A percentile compares a stretch with the other conserved stretches of the same genome.
Conservation (phyloP, 2,797 vertebrate species). For the Gymnopithys bicolor region DNA sequence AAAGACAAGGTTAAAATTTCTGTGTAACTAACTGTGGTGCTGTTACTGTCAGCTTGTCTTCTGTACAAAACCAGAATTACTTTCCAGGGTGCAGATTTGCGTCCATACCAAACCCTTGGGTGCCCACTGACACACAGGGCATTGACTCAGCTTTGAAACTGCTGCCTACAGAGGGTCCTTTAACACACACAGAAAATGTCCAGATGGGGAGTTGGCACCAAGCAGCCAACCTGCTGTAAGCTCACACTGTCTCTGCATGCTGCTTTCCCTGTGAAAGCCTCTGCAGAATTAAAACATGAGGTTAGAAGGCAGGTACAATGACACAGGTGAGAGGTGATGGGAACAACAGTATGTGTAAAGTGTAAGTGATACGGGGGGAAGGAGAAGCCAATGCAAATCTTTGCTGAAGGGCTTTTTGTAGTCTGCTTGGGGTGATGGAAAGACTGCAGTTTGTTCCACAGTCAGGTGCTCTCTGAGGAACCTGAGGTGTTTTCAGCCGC, state of each 20-base stretch:
- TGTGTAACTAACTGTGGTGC: not conserved
- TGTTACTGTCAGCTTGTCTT: not conserved
- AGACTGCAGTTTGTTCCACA: not conserved
- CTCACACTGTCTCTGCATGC: not conserved
- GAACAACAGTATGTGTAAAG: rapidly evolving
- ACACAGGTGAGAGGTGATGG: not conserved
- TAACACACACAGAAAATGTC: rapidly evolving
- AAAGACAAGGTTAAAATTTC: not conserved
- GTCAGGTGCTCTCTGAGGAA: not conserved
- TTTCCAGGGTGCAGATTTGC: not conserved
- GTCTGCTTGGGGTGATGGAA: not conserved
- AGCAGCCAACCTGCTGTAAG: not conserved
- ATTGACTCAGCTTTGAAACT: not conserved
- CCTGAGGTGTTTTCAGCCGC: not conserved
- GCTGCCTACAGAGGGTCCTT: not conserved
- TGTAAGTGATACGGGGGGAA: not conserved
- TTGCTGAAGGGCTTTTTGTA: not conserved
- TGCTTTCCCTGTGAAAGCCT: not conserved
- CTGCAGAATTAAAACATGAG: not conserved
- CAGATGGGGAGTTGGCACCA: not conserved
- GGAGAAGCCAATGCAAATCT: not conserved
- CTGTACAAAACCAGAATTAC: not conserved
- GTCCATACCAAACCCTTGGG: not conserved
- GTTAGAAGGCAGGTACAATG: not conserved
- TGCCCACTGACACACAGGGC: rapidly evolving